Base-by-base conservation (phyloP, 2,888 invertebrate genomes). In the Sinelater perroti region DNA sequence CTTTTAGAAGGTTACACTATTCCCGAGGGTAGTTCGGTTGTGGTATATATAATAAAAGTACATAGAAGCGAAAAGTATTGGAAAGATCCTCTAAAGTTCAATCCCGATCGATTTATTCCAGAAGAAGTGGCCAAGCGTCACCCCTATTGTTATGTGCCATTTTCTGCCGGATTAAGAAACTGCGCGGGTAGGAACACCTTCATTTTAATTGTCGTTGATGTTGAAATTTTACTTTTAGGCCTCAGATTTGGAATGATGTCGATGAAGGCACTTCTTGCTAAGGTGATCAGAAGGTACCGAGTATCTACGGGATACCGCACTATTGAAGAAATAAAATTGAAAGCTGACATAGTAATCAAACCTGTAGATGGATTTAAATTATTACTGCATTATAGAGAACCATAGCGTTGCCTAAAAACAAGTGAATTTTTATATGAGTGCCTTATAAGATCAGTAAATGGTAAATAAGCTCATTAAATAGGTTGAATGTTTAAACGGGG, bases 171-270 rank as follows among this genome's bases (percentile, higher is more conserved):
- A 1, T 61, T 71, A 1, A 75, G 81, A 55, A 80, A 81, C 67
- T 82, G 81, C 64, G 79, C 81, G 63, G 81, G 81, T 81, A 30
- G n/a, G n/a, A n/a, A n/a, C n/a, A n/a, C n/a, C n/a, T n/a, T n/a
- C n/a, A n/a, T n/a, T n/a, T n/a, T n/a, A n/a, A n/a, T n/a, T n/a
- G n/a, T n/a, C n/a, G n/a, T n/a, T n/a, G n/a, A n/a, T n/a, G n/a
- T n/a, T n/a, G n/a, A n/a, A n/a, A n/a, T n/a, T n/a, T n/a, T n/a
- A n/a, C n/a, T 10, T 33, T 14, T 14, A 52, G 79, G 79, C 5
- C 61, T 70, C n/a, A 75, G 75, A 57, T 80, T 79, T 60, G 79
- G 78, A 1, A 77, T 79, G 75, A 76, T 78, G 74, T 73, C 74
- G 1, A 75, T 80, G 75, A 80, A 80, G 62, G 73, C 73, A 0